Percentiles rank a stretch among this genome's conserved stretches.
phyloP scores from a whole-genome alignment of 1,140 invertebrate genomes.

The Lethocerus indicus region DNA sequence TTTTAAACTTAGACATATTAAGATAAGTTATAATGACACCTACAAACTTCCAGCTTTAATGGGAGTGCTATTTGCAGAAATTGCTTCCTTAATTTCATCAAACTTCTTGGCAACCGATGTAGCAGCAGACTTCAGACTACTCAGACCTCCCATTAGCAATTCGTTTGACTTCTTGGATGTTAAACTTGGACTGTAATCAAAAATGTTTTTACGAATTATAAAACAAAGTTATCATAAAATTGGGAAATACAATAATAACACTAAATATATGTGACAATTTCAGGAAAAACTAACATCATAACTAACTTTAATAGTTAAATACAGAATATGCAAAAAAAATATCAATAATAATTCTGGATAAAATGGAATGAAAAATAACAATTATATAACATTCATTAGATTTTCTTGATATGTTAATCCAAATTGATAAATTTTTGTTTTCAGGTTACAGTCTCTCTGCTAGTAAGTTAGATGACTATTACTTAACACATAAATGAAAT shows the following conservation, averaged over 20 bases:
- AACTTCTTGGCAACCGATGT: slow-evolving; percentile 74
- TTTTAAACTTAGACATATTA: too few relatives aligned
- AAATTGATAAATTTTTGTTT: too few relatives aligned
- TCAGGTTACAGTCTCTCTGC: too few relatives aligned
- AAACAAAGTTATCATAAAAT: slow-evolving; percentile 4
- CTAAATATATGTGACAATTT: neutral
- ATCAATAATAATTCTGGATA: too few relatives aligned
- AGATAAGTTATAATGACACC: slow-evolving; percentile 6
- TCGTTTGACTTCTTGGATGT: slow-evolving; percentile 78
- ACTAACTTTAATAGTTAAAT: neutral
- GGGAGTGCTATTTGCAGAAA: slow-evolving; percentile 69
- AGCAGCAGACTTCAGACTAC: slow-evolving; percentile 70
- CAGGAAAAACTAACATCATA: neutral
- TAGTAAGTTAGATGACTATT: too few relatives aligned
- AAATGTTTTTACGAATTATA: neutral
- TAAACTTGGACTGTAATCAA: slow-evolving; percentile 45
- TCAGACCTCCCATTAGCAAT: slow-evolving; percentile 65
- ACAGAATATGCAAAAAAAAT: too few relatives aligned
- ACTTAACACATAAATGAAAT: too few relatives aligned
- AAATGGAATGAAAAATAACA: too few relatives aligned
- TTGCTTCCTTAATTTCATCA: slow-evolving; percentile 84
- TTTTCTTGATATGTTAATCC: too few relatives aligned
- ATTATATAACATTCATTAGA: too few relatives aligned
- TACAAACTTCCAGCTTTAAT: slow-evolving; percentile 39
- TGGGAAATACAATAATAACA: slow-evolving; percentile 10